Base-by-base conservation (phyloP, 2,113 vertebrate species). In the Lophochroa leadbeateri region DNA sequence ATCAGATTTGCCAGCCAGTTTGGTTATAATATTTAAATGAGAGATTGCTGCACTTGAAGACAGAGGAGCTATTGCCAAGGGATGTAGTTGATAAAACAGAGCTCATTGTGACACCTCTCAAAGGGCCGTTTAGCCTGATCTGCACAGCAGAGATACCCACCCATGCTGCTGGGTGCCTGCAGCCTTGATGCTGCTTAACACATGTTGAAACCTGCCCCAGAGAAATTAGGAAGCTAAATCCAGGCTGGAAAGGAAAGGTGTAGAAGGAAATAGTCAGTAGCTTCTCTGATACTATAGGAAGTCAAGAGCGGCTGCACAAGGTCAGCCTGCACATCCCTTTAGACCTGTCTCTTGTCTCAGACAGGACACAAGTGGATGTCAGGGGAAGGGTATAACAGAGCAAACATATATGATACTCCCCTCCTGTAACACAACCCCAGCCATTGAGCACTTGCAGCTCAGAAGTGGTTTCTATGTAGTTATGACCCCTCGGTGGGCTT, bases 71-170 rank as follows among this genome's bases (percentile, higher is more conserved):
- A 43, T 4, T 37, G n/a, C 47, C 33, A 9, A 47, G 77, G 76
- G 81, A 41, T 0, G 15, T 20, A 19, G 2, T 12, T 0, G 3
- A 25, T 35, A 13, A 23, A 49, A 7, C 68, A 6, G 23, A 28
- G 72, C 72, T 78, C 17, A 4, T 50, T 1, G 2, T 58, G 85
- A 35, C 39, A 21, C 39, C 33, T 60, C 75, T 37, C 28, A 1
- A 12, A 55, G 87, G 81, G 44, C 25, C 6, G 0, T 25, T 70
- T 5, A 23, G 27, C 23, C 20, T 7, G 46, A 39, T 19, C 18
- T 65, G 35, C 16, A 7, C 17, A 13, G 9, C 6, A 1, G 33
- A 43, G 31, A 35, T 10, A 33, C 25, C n/a, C 52, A 31, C 28
- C 53, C 41, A 1, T 11, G 18, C 43, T 55, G 49, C 47, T 49